Evolutionary conservation across 2,113 vertebrate species (phyloP).

Genomic region (Oreochromis niloticus): DNA sequence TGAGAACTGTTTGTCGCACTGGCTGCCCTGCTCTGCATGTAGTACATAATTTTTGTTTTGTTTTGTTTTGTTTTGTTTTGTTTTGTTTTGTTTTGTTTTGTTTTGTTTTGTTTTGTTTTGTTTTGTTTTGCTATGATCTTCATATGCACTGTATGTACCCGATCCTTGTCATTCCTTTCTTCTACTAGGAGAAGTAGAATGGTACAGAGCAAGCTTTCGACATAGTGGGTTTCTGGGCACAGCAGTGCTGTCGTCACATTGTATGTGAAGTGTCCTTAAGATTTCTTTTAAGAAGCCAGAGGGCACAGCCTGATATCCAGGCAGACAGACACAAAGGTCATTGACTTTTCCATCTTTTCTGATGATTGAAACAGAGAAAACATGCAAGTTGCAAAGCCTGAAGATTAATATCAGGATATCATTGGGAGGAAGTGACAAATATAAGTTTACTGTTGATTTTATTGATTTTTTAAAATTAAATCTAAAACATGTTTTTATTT

Average conservation of each 20-base stretch:
- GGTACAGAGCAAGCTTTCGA: accelerated
- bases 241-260: accelerated
- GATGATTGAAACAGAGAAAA: neutral
- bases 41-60: accelerated
- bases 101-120: too few species aligned
- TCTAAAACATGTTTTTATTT: neutral
- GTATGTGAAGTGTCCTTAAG: neutral
- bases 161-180: neutral
- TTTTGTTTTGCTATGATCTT: too few species aligned
- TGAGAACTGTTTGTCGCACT: neutral
- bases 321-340: accelerated
- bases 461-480: too few species aligned
- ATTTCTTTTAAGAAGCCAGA: neutral
- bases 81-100: too few species aligned
- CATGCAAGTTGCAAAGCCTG: neutral
- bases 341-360: accelerated
- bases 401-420: neutral
- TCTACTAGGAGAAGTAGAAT: neutral
- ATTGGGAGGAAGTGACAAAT: neutral
- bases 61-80: accelerated
- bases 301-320: accelerated
- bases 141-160: too few species aligned
- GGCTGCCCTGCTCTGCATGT: neutral
- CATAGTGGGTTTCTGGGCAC: accelerated
- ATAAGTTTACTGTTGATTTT: neutral